Conservation (phyloP, 1,140 invertebrate species). For the Ips typographus region DNA sequence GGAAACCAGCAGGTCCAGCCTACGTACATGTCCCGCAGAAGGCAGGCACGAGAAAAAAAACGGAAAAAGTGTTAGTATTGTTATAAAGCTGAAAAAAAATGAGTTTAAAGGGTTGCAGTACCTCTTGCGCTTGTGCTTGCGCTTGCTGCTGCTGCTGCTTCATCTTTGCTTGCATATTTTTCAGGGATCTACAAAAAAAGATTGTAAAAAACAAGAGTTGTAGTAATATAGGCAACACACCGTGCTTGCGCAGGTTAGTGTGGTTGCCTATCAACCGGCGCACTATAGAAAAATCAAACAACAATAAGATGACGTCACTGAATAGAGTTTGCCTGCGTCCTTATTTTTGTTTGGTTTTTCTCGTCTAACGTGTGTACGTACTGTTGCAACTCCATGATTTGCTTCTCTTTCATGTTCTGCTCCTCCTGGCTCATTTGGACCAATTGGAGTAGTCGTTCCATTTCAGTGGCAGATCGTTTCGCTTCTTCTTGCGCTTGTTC, state of each 20-base stretch:
- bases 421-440: constrained; percentile 96
- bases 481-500: constrained; percentile 77
- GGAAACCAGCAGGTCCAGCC: constrained; percentile 83
- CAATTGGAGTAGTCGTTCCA: constrained; percentile 85
- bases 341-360: no score
- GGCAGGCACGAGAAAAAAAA: constrained; percentile 23
- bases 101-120: constrained; percentile 43
- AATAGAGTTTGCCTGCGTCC: background rate
- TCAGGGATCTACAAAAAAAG: constrained; percentile 69
- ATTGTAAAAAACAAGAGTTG: background rate
- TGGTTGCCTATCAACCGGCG: no score
- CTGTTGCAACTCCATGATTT: constrained; percentile 95
- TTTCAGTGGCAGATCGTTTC: constrained; percentile 78
- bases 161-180: constrained; percentile 83
- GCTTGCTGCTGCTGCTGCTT: constrained; percentile 76
- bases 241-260: no score
- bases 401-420: constrained; percentile 91
- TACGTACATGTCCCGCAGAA: constrained; percentile 46
- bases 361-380: constrained; percentile 56
- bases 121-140: constrained; percentile 66
- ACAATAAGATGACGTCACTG: no score
- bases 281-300: no score
- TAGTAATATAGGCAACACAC: background rate
- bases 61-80: constrained; percentile 16
- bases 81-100: background rate